A percentile compares a stretch with the other conserved stretches of the same genome.
Evolutionary conservation across 2,888 invertebrate genomes (phyloP).

Genomic region (Chesias legatella): DNA sequence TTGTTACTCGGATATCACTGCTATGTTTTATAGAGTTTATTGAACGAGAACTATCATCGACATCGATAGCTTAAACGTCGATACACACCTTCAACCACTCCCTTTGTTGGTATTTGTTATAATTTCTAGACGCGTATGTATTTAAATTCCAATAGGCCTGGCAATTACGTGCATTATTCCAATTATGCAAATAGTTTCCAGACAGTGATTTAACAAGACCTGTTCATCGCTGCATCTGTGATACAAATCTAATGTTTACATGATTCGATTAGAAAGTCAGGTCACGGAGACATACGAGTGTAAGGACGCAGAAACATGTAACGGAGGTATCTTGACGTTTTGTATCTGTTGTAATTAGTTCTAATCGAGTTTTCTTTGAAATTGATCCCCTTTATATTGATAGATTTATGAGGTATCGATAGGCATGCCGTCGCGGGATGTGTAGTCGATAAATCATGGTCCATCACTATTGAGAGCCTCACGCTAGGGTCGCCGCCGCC

Average conservation of each 20-base stretch:
- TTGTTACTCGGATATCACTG: slow-evolving; percentile 74
- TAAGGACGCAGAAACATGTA: slow-evolving; percentile 28
- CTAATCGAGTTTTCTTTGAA: slow-evolving; percentile 26
- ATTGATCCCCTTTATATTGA: slow-evolving; percentile 27
- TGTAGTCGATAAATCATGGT: slow-evolving; percentile 38
- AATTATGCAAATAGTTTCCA: slow-evolving; percentile 26
- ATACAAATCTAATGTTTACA: slow-evolving; percentile 32
- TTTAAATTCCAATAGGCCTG: slow-evolving; percentile 19
- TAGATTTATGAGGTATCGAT: slow-evolving; percentile 35
- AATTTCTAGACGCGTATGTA: slow-evolving; percentile 17
- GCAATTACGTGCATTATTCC: slow-evolving; percentile 27
- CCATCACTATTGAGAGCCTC: slow-evolving; percentile 47
- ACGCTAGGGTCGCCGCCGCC: slow-evolving; percentile 48
- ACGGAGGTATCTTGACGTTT: slow-evolving; percentile 23
- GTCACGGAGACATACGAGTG: slow-evolving; percentile 29
- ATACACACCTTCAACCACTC: slow-evolving; percentile 12
- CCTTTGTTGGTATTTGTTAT: slow-evolving; percentile 18
- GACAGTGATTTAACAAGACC: slow-evolving; percentile 30
- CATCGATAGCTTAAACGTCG: slow-evolving; percentile 35
- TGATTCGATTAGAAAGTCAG: slow-evolving; percentile 33
- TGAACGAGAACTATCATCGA: slow-evolving; percentile 47
- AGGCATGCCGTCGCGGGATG: slow-evolving; percentile 26
- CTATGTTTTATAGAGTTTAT: slow-evolving; percentile 55
- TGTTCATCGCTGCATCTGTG: slow-evolving; percentile 29
- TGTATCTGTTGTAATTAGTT: slow-evolving; percentile 27